phyloP scores from a whole-genome alignment of 2,113 vertebrate genomes.

The Polypterus bichir region DNA sequence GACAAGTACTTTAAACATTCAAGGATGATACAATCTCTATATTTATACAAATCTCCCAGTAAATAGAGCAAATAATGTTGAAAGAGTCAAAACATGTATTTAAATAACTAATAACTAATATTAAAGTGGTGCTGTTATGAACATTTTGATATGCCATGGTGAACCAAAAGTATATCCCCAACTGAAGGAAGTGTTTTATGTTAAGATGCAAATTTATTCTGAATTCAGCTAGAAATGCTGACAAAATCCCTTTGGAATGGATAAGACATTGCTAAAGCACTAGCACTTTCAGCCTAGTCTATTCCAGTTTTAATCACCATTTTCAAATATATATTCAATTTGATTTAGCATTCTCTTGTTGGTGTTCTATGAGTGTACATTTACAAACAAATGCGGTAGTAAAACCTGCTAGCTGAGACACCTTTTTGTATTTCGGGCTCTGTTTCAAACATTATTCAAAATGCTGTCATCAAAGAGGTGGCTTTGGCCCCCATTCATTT shows the following conservation, averaged over 20 bases:
- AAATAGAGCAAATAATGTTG: no score
- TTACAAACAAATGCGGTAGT: no score
- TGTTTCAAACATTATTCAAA: no score
- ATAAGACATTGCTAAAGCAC: slow-evolving; percentile 26
- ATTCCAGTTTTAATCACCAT: slow-evolving; percentile 24
- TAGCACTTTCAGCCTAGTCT: slow-evolving; percentile 19
- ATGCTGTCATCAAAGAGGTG: no score
- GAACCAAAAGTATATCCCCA: background rate
- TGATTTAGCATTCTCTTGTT: slow-evolving; percentile 24
- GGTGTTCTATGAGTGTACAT: background rate
- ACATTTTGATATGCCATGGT: no score
- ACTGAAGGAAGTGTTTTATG: slow-evolving; percentile 26
- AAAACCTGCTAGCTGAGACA: no score
- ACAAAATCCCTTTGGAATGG: slow-evolving; percentile 26
- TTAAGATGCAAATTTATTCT: slow-evolving; percentile 39
- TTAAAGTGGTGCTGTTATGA: no score
- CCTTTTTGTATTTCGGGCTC: no score
- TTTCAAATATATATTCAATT: slow-evolving; percentile 17
- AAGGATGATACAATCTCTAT: no score
- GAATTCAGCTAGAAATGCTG: slow-evolving; percentile 8
- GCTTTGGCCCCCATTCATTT: background rate
- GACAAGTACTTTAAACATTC: no score
- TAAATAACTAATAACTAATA: no score
- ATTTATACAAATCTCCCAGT: no score
- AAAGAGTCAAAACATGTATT: background rate